Percentiles rank a stretch among this genome's conserved stretches.
Evolutionary conservation across 2,113 vertebrate genomes (phyloP).

Genomic region (Anoplopoma fimbria): DNA sequence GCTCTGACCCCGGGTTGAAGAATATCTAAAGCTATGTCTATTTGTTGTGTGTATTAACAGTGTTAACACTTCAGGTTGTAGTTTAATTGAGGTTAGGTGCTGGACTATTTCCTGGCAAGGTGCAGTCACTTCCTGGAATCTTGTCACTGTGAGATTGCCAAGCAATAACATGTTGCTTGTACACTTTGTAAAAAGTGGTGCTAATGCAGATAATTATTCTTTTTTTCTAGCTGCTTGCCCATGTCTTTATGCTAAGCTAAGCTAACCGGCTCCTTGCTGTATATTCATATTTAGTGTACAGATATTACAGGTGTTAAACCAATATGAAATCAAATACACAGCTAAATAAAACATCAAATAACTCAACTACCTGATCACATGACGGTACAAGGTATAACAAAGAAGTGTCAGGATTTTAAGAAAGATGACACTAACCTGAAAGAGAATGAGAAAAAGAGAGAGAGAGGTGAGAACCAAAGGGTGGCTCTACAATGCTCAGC

Average conservation of each 20-base stretch:
- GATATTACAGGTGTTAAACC: background rate
- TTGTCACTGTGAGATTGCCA: background rate
- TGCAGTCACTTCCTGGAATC: background rate
- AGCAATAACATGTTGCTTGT: background rate
- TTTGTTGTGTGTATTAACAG: too few relatives aligned
- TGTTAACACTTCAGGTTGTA: background rate
- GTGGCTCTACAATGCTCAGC: constrained; percentile 36
- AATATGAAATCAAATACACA: background rate
- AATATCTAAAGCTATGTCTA: background rate
- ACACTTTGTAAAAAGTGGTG: background rate
- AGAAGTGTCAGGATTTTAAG: background rate
- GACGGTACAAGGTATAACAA: background rate
- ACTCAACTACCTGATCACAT: background rate
- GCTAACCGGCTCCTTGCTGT: background rate
- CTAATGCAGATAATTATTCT: background rate
- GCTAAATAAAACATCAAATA: background rate
- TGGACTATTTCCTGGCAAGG: background rate
- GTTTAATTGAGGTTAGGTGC: background rate
- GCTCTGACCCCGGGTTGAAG: background rate
- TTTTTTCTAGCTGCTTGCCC: background rate
- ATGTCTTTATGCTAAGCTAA: background rate
- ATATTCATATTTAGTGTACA: background rate
- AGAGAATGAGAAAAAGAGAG: constrained; percentile 13
- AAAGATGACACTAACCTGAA: constrained; percentile 16
- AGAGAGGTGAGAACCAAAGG: constrained; percentile 61